These are phyloP conservation scores for Bhutanitis thaidina DNA, from an alignment of 2,888 invertebrate genomes.

Conservation along the genomic window DNA sequence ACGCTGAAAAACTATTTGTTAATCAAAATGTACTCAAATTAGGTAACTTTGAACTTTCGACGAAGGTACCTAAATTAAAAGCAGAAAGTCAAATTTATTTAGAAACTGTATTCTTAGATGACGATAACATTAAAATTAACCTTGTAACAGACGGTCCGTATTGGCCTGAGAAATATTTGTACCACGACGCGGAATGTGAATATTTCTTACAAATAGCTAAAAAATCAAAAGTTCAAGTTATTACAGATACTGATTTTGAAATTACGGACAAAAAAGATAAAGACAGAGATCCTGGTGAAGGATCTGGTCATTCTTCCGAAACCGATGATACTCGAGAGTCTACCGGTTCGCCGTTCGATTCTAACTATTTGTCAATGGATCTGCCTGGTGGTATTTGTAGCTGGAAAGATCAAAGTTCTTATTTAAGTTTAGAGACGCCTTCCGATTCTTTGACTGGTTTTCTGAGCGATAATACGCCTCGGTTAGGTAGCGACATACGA, in stretches of 20 bases:
- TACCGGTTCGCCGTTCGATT: conserved; percentile 59
- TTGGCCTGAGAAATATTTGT: conserved; percentile 81
- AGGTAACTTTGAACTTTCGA: neutral
- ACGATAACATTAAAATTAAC: conserved; percentile 45
- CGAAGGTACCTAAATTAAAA: conserved; percentile 16
- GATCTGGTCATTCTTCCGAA: conserved; percentile 76
- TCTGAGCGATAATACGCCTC: conserved; percentile 35
- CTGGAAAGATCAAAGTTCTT: conserved; percentile 90
- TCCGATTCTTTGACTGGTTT: conserved; percentile 39
- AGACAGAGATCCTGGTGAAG: conserved; percentile 80
- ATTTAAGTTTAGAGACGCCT: conserved; percentile 82
- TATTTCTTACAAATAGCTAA: conserved; percentile 78
- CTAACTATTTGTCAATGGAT: conserved; percentile 85
- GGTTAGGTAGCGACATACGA: conserved; percentile 43
- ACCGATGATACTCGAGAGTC: conserved; percentile 42
- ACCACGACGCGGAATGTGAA: conserved; percentile 83
- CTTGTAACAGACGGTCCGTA: conserved; percentile 72
- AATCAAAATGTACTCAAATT: conserved; percentile 37
- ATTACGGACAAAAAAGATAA: conserved; percentile 76
- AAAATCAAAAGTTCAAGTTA: conserved; percentile 50
- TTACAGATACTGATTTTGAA: conserved; percentile 36
- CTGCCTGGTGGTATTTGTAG: conserved; percentile 89
- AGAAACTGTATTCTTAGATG: conserved; percentile 13
- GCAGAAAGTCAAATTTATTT: conserved; percentile 23
- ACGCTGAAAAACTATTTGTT: conserved; percentile 73